Evolutionary conservation across 2,113 vertebrate genomes (phyloP).

Genomic region (Spea multiplicata): DNA sequence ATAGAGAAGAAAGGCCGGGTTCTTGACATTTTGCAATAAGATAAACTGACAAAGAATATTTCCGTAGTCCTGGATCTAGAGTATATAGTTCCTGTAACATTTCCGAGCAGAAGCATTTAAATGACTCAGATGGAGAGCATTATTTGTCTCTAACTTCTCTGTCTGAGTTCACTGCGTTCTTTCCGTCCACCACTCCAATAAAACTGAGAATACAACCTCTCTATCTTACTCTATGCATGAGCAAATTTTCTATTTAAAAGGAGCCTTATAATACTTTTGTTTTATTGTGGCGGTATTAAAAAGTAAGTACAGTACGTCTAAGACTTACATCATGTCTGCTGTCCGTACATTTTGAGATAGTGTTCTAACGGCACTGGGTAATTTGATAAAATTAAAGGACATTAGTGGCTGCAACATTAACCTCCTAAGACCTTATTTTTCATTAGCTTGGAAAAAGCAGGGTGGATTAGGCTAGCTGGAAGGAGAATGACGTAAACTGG

Average conservation of each 20-base stretch:
- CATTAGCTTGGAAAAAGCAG: slow-evolving; percentile 42
- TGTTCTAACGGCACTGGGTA: no score
- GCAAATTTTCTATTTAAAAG: no score
- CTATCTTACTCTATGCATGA: no score
- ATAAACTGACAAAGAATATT: slow-evolving; percentile 50
- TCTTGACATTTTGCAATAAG: slow-evolving; percentile 51
- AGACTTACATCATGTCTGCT: slow-evolving; percentile 50
- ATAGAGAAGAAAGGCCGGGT: slow-evolving; percentile 10
- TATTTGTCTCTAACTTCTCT: slow-evolving; percentile 4
- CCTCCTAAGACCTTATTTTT: slow-evolving; percentile 47
- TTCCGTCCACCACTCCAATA: slow-evolving; percentile 40
- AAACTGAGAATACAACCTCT: slow-evolving; percentile 25
- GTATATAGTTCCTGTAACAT: slow-evolving; percentile 25
- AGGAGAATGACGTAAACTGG: slow-evolving; percentile 50
- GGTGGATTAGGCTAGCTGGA: slow-evolving; percentile 51
- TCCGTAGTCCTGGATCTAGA: slow-evolving; percentile 25
- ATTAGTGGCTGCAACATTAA: slow-evolving; percentile 45
- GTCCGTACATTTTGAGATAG: not conserved
- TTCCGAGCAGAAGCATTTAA: slow-evolving; percentile 17
- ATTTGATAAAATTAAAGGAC: slow-evolving; percentile 45
- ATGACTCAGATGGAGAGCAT: slow-evolving; percentile 23
- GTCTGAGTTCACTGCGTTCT: slow-evolving; percentile 47
- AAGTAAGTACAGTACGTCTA: slow-evolving; percentile 30
- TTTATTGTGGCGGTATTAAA: no score
- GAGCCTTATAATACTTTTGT: no score